These are phyloP conservation scores for Pyrgilauda ruficollis DNA, from an alignment of 2,113 vertebrate genomes.

Conservation along the genomic window DNA sequence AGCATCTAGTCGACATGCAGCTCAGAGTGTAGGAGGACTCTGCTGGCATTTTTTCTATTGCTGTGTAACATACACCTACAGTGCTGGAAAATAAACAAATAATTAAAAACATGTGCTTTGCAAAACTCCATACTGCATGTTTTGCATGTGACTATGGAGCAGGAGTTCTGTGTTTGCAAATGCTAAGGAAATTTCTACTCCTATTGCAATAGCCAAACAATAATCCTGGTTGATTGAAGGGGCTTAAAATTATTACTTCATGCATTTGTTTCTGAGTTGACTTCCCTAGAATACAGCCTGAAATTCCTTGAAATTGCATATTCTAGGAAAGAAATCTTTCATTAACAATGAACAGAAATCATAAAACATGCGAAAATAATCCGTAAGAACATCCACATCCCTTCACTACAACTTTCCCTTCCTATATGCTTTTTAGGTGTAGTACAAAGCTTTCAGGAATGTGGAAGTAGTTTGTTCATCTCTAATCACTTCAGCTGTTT, in stretches of 20 bases:
- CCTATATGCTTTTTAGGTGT: not conserved
- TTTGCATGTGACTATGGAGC: not conserved
- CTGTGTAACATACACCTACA: slow-evolving; percentile 23
- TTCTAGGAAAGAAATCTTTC: not conserved
- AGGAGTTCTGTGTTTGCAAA: not conserved
- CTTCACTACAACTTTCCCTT: not conserved
- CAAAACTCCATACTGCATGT: not conserved
- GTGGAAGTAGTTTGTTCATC: slow-evolving; percentile 36
- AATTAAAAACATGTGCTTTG: not conserved
- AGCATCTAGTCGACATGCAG: not conserved
- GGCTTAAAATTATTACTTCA: slow-evolving; percentile 50
- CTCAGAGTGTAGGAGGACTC: not conserved
- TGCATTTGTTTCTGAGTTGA: slow-evolving; percentile 9
- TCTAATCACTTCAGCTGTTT: slow-evolving; percentile 53
- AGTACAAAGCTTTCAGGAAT: slow-evolving; percentile 24
- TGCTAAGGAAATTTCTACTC: slow-evolving; percentile 33
- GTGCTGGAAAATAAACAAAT: not conserved
- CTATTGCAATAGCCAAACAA: not conserved
- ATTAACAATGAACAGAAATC: not conserved
- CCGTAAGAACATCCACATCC: rapidly evolving
- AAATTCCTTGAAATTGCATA: not conserved
- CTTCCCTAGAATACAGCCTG: not conserved
- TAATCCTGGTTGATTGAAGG: slow-evolving; percentile 56
- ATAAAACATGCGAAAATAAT: not conserved
- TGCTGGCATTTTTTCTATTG: not conserved